Conservation (phyloP, 2,888 invertebrate genomes). For the Agrypnus murinus region DNA sequence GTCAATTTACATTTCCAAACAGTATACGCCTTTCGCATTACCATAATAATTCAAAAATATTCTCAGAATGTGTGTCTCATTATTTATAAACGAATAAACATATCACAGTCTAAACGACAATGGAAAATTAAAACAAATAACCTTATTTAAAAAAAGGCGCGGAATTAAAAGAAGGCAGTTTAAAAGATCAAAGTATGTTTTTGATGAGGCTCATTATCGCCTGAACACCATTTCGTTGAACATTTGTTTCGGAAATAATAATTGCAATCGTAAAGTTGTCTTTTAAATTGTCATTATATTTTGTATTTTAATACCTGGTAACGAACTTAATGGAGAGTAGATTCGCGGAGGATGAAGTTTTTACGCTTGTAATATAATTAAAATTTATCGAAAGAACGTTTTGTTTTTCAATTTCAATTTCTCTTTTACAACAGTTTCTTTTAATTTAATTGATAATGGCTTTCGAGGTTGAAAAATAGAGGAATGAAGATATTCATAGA, state of each 20-base stretch:
- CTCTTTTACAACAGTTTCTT: constrained; percentile 1
- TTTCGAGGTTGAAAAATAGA: no score
- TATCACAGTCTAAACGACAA: constrained; percentile 63
- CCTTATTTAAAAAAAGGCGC: constrained; percentile 53
- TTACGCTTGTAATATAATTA: constrained; percentile 31
- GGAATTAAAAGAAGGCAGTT: constrained; percentile 60
- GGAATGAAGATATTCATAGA: constrained; percentile 16
- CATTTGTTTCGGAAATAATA: constrained; percentile 59
- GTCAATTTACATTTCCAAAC: constrained; percentile 72
- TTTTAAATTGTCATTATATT: constrained; percentile 53
- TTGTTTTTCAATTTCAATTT: constrained; percentile 2
- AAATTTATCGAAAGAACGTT: constrained; percentile 21
- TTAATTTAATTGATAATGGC: neutral
- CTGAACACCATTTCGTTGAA: constrained; percentile 58
- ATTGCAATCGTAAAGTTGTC: constrained; percentile 55
- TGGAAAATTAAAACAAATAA: constrained; percentile 52
- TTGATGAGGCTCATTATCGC: constrained; percentile 63
- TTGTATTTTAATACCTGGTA: constrained; percentile 44
- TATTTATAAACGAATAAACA: constrained; percentile 45
- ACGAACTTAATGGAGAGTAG: constrained; percentile 26
- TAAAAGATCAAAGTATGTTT: constrained; percentile 59
- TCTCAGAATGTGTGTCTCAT: constrained; percentile 63
- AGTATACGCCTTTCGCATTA: constrained; percentile 71
- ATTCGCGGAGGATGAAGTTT: constrained; percentile 19
- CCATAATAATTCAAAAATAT: constrained; percentile 71